A percentile compares a stretch with the other conserved stretches of the same genome.
Conservation (phyloP, 2,797 vertebrate species). For the Sebastes hopkinsi region DNA sequence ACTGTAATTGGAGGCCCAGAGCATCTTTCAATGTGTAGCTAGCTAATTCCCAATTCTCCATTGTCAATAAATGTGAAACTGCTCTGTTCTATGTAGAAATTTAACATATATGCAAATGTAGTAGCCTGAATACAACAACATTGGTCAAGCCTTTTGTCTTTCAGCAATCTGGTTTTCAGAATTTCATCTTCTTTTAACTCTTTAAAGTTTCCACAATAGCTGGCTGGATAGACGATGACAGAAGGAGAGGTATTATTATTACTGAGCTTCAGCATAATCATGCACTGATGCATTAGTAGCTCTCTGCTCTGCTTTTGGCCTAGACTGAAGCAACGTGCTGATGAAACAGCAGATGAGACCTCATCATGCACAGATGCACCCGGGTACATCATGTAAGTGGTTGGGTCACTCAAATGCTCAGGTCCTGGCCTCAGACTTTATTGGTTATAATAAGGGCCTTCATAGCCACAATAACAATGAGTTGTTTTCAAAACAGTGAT, state of each 20-base stretch:
- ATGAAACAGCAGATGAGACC: neutral
- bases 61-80: neutral
- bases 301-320: slow-evolving; percentile 63
- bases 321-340: slow-evolving; percentile 18
- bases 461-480: neutral
- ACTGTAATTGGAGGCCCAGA: neutral
- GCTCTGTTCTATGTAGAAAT: neutral
- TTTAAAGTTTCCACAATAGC: slow-evolving; percentile 80
- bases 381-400: neutral
- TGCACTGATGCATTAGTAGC: slow-evolving; percentile 54
- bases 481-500: neutral
- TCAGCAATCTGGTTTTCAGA: slow-evolving; percentile 3
- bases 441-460: neutral
- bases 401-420: neutral
- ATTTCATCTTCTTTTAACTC: slow-evolving; percentile 45
- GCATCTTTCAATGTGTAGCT: neutral
- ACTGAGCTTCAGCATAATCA: slow-evolving; percentile 73
- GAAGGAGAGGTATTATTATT: slow-evolving; percentile 91
- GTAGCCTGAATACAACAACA: neutral
- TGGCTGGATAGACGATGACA: slow-evolving; percentile 97
- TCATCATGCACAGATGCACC: neutral
- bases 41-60: neutral
- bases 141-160: neutral
- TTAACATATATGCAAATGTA: neutral
- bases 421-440: neutral